Percentiles rank a stretch among this genome's conserved stretches.
Evolutionary conservation across 37 sponge, comb jelly and placozoan species (phyloP).

Genomic region (Bolinopsis microptera): DNA sequence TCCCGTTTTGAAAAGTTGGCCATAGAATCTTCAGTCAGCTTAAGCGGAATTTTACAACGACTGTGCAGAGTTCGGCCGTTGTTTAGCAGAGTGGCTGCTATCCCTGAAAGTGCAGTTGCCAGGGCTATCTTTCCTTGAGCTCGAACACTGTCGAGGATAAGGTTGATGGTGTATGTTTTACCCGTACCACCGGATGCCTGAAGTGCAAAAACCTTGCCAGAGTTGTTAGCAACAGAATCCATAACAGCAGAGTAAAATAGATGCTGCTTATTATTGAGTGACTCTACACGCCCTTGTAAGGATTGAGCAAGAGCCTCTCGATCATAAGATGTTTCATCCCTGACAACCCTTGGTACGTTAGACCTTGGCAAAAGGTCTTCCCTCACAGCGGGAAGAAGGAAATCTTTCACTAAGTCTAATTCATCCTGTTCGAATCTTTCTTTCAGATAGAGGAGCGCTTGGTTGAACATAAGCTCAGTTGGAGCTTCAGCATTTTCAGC

Average conservation of each 20-base stretch:
- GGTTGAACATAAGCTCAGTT: background rate
- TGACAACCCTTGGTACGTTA: background rate
- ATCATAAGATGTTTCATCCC: background rate
- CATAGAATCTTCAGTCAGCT: background rate
- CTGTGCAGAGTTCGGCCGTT: conserved; percentile 8
- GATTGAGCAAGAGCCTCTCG: background rate
- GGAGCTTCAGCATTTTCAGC: background rate
- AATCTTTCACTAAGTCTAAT: background rate
- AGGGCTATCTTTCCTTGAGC: background rate
- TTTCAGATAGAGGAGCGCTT: background rate
- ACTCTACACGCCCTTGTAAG: background rate
- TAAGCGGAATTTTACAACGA: background rate
- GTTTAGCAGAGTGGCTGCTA: background rate
- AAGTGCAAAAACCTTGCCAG: background rate
- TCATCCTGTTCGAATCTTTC: background rate
- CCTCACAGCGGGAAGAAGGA: background rate
- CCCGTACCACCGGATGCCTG: conserved; percentile 64
- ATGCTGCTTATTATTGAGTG: background rate
- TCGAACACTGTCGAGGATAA: conserved; percentile 39
- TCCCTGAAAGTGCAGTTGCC: conserved; percentile 16
- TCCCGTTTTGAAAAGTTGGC: background rate
- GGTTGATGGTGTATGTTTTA: conserved; percentile 65
- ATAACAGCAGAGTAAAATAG: background rate
- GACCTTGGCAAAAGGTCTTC: background rate
- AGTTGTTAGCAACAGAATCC: background rate